Base-by-base conservation (phyloP, 92 coral and sea anemone species). In the Paragorgia papillata region DNA sequence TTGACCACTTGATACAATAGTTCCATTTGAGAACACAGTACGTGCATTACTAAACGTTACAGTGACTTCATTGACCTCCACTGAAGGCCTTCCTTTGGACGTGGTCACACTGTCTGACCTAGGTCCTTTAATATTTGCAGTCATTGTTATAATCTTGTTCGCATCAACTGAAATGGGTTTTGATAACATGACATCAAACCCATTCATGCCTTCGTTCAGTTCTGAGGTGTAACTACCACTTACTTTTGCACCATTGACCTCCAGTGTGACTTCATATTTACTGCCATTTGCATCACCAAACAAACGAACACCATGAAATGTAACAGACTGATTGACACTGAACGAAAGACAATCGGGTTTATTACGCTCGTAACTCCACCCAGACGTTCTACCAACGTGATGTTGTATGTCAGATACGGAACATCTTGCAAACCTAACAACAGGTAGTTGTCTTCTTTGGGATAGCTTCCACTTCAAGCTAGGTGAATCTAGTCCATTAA, bases 171-270 rank as follows among this genome's bases (percentile, higher is more conserved):
- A 41, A 34, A 90, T 22, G 10, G 95, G 87, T 19, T 32, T 64
- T 28, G 84, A 83, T 37, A 92, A 85, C 55, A 79, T 63, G 19
- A 87, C 88, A 79, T 92, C 97, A 66, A 84, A 92, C 2, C 95
- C 97, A 76, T 78, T 22, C 8, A 35, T 37, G 18, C 44, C 35
- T 25, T 32, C 43, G 30, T 61, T 40, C 10, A 9, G 51, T 35
- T 35, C 73, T 21, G 73, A 41, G 50, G 22, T 13, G 37, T 29
- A 37, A 29, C 33, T 60, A 20, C 54, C 53, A 35, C 30, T 31
- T n/a, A 33, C 53, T 35, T 15, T 65, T 28, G 73, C 35, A 25
- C 39, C 66, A 1, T 65, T 41, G 21, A 33, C 73, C n/a, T 29
- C 73, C 6, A 65, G 30, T 21, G 44, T n/a, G 21, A 35, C 54